Evolutionary conservation across 2,113 vertebrate species (phyloP), one percentile per base, ranked within the genome.

Genomic region (Steatornis caripensis): DNA sequence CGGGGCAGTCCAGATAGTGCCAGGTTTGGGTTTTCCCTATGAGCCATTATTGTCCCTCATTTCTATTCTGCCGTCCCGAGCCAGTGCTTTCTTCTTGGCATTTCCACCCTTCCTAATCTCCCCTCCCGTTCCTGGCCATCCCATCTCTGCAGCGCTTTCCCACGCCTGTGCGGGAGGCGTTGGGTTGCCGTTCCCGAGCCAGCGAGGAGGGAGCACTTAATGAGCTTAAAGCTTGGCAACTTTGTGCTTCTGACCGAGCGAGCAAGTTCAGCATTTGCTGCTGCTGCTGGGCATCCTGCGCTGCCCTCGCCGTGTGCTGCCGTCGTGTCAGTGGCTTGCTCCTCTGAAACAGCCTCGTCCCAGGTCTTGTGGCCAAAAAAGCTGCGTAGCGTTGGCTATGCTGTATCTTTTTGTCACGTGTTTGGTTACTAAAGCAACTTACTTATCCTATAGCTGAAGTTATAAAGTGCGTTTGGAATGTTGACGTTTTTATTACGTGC

Each of bases 381-480:
- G 83, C 92, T 69, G 80, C 19, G 61, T 84, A 21, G 84, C 77
- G 2, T 48, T 79, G 89, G 86, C 92, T 45, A 87, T 91, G 92
- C 89, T 43, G 18, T 89, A 51, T 19, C 87, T 91, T 46, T 65
- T 48, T 41, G 86, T 94, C 86, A 17, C 1, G 80, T 97, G 89
- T 84, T 92, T 72, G 14, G 29, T 79, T 85, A 12, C 83, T 95
- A 46, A 77, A 96, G 88, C 68, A 4, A 45, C 77, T 78, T 87
- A 22, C 23, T 87, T 89, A 57, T 2, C 51, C 81, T 82, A 2
- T 81, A 94, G 95, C 70, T 92, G 94, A 85, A 64, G 39, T 84
- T 90, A 4, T 8, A 13, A 80, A 68, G 88, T 82, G 76, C 95
- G 45, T 95, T 96, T 91, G 94, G 84, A 92, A 92, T 90, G 92